Base-by-base conservation (phyloP, 1,140 invertebrate genomes). In the Scaptomyza pallida region DNA sequence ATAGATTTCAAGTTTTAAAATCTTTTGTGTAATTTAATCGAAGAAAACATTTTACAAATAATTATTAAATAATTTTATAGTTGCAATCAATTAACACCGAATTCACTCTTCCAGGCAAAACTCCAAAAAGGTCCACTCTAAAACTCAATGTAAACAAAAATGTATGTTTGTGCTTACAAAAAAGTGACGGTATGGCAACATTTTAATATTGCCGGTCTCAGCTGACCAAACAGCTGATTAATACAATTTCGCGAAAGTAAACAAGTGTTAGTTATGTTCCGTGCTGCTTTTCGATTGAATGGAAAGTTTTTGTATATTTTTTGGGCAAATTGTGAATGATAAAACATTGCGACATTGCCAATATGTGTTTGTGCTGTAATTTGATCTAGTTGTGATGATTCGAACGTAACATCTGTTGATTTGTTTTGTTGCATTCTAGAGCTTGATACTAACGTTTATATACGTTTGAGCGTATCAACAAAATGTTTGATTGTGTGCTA, bases 221-320 rank as follows among this genome's bases (percentile, higher is more conserved):
- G 67, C 67, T 64, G 67, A n/a, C 50, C 9, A 12, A 21, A 19
- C 67, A 64, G 67, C 67, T 70, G 60, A 21, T 48, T 15, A 10
- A 17, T 16, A 5, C 26, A 6, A 26, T 35, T 54, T 13, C 0
- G 6, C 41, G 67, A 54, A 26, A 54, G 13, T n/a, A 43, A 57
- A n/a, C n/a, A 10, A 26, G 45, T 21, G 40, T 70, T 51, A 70
- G 67, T 70, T 64, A 35, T 56, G 60, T 26, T 70, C 50, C 30
- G 44, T n/a, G n/a, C n/a, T n/a, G n/a, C n/a, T n/a, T n/a, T n/a
- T n/a, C n/a, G n/a, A n/a, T n/a, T n/a, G n/a, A n/a, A n/a, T 71
- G 61, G 62, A 67, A 65, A 65, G 61, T 45, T 65, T 71, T 13
- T 30, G n/a, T 12, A 21, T 43, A 26, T 33, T 10, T 21, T 19